Conservation (phyloP, 2,888 invertebrate species). For the Prenolepis imparis region DNA sequence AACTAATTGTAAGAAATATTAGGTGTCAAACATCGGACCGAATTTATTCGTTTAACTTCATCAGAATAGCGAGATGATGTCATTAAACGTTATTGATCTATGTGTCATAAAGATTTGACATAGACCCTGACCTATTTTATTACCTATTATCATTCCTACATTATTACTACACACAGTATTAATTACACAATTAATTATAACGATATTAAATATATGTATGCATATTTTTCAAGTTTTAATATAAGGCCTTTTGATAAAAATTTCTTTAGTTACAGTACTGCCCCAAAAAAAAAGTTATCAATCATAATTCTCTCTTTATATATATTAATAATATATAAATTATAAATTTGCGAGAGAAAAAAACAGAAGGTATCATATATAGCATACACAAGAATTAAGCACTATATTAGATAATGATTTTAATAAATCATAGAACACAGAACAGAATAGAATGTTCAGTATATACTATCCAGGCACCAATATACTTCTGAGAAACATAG, state of each 20-base stretch:
- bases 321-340: not conserved
- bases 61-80: not conserved
- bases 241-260: conserved; percentile 3
- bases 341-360: not conserved
- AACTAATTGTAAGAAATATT: not conserved
- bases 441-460: not conserved
- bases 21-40: not conserved
- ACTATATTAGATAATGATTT: not conserved
- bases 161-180: not conserved
- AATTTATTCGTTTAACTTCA: not conserved
- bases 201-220: not conserved
- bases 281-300: not conserved
- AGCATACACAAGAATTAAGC: not conserved
- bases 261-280: conserved; percentile 6
- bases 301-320: not conserved
- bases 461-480: not conserved
- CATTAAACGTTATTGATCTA: not conserved
- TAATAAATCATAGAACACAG: not conserved
- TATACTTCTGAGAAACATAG: conserved; percentile 45
- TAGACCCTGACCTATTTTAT: not conserved
- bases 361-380: not conserved
- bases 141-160: not conserved
- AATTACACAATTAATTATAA: conserved; percentile 32
- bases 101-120: not conserved
- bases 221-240: conserved; percentile 6